Base-by-base conservation (phyloP, 2,888 invertebrate genomes). In the Melinaea menophilus region DNA sequence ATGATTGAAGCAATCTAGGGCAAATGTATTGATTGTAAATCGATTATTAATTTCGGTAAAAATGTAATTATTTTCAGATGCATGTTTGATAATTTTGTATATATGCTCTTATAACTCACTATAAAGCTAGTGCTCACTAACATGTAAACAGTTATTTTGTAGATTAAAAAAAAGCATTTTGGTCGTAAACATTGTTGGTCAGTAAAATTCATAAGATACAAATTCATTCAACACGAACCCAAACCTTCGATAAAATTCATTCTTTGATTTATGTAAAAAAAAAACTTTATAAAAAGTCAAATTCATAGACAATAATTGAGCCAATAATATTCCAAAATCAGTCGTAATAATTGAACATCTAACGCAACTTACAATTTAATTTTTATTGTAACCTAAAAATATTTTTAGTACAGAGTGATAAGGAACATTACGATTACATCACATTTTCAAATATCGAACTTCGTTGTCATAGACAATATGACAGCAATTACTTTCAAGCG, bases 291-390 rank as follows among this genome's bases (percentile, higher is more conserved):
- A 22, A 31, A 51, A 51, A 31, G 31, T 31, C 51, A 51, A 60
- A 60, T 60, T 46, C 72, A 72, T 72, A 70, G 74, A 74, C 69
- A 69, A 69, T 74, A 80, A 80, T 84, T 85, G 84, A 84, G 83
- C 81, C 79, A 72, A 56, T 58, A 74, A 51, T 51, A 51, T 51
- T 31, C 51, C 76, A 68, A 71, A 72, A 70, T 74, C 71, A 72
- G 70, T 72, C 71, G 62, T 69, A 64, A 67, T 65, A 68, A 73
- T 66, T 60, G 65, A 58, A 58, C 59, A 57, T 51, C 51, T 51
- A 48, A 22, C n/a, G 34, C 62, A 47, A 55, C 46, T 56, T 56
- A 33, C 48, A 34, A 45, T 41, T 54, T 13, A 45, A 51, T 22
- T 48, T 11, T 13, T 11, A 57, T 48, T 47, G 56, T 35, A 57